These are phyloP conservation scores for Palythoa heliodiscus DNA, from an alignment of 92 coral and sea anemone species.

Conservation along the genomic window DNA sequence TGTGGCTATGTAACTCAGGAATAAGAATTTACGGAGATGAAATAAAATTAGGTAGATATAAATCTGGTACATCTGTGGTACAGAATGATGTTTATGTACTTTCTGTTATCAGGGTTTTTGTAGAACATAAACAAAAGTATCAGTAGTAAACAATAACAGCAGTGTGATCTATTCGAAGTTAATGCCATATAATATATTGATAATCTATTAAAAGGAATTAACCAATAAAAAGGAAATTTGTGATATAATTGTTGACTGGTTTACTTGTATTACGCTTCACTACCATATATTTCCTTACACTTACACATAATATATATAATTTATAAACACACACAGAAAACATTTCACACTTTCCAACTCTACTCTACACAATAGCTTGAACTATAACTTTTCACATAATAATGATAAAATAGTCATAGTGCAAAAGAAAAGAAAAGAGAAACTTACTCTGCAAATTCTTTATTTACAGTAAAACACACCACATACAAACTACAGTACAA, in stretches of 20 bases:
- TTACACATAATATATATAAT: too few species aligned
- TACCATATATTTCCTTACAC: too few species aligned
- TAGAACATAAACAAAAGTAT: background rate
- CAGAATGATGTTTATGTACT: background rate
- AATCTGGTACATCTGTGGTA: background rate
- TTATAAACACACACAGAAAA: too few species aligned
- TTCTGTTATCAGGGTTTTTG: conserved; percentile 1
- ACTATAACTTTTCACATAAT: too few species aligned
- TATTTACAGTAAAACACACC: too few species aligned
- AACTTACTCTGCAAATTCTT: too few species aligned
- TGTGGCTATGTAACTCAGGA: background rate
- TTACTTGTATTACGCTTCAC: background rate
- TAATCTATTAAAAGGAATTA: background rate
- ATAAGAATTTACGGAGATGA: too few species aligned
- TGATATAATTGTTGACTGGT: background rate
- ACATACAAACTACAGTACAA: too few species aligned
- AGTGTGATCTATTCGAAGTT: background rate
- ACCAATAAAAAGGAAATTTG: background rate
- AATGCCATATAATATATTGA: background rate
- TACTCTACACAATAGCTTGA: too few species aligned
- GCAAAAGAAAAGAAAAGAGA: too few species aligned
- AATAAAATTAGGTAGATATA: background rate
- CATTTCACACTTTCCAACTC: too few species aligned
- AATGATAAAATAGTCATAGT: too few species aligned
- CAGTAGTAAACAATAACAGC: background rate